These are phyloP conservation scores for Corythornis vintsioides DNA, from an alignment of 2,113 vertebrate genomes.

Conservation along the genomic window DNA sequence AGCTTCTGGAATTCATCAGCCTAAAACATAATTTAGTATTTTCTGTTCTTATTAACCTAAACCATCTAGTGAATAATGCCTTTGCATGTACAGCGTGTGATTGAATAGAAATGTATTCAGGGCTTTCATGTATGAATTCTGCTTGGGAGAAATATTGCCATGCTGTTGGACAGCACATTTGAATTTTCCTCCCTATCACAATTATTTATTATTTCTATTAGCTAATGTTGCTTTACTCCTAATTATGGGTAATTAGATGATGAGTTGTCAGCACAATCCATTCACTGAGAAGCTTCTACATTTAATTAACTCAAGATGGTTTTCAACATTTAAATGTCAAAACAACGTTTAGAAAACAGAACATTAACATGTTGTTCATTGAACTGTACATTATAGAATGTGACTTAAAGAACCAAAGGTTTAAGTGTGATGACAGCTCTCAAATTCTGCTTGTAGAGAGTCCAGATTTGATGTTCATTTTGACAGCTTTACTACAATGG, in stretches of 20 bases:
- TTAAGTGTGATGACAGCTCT: conserved; percentile 46
- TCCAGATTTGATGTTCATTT: conserved; percentile 22
- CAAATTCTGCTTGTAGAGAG: conserved; percentile 14
- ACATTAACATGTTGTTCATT: conserved; percentile 62
- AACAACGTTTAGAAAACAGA: conserved; percentile 68
- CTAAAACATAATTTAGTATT: conserved; percentile 1
- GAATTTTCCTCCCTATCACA: conserved; percentile 50
- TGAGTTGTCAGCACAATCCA: conserved; percentile 56
- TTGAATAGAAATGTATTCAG: not conserved
- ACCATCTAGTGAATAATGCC: not conserved
- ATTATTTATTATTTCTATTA: conserved; percentile 70
- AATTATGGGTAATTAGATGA: conserved; percentile 67
- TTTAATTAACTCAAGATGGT: conserved; percentile 74
- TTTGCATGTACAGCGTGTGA: not conserved
- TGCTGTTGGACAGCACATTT: conserved; percentile 24
- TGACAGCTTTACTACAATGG: conserved; percentile 9
- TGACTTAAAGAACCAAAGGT: conserved; percentile 64
- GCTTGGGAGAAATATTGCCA: conserved; percentile 34
- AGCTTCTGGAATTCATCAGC: conserved; percentile 35
- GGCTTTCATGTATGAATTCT: not conserved
- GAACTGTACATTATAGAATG: conserved; percentile 59
- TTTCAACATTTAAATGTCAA: conserved; percentile 69
- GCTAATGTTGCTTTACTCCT: conserved; percentile 60
- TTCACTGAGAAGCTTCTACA: conserved; percentile 59
- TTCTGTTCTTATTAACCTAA: conserved; percentile 12